A percentile compares a stretch with the other conserved stretches of the same genome.
These are phyloP conservation scores for Lepisosteus osseus DNA, from an alignment of 2,113 vertebrate genomes.

Conservation along the genomic window DNA sequence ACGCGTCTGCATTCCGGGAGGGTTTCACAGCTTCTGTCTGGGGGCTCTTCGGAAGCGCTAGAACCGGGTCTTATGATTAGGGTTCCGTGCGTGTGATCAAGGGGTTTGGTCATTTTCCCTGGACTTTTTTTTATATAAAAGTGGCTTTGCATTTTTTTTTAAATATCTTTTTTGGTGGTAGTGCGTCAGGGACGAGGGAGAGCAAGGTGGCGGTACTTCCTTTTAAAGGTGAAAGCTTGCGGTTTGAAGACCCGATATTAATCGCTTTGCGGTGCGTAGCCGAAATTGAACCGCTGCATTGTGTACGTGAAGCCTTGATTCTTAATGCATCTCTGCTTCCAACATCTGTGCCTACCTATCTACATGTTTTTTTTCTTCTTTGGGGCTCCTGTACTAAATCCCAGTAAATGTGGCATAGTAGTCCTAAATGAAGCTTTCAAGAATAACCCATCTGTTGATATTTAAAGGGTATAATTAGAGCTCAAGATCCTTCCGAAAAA, in stretches of 20 bases:
- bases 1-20: background rate
- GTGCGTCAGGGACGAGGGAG: no score
- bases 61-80: background rate
- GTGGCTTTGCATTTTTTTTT: no score
- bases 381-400: no score
- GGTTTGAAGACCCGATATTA: background rate
- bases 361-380: no score
- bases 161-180: no score
- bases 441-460: slow-evolving; percentile 3
- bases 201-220: no score
- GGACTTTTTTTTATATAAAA: slow-evolving; percentile 21
- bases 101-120: slow-evolving; percentile 22
- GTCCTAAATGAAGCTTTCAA: background rate
- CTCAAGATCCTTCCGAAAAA: background rate
- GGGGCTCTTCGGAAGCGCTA: background rate
- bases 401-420: no score
- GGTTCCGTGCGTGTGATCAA: slow-evolving; percentile 19
- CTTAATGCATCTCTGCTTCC: background rate
- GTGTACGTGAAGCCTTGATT: background rate
- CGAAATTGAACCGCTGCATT: background rate
- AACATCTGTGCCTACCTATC: no score
- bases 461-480: slow-evolving; percentile 5
- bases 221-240: no score
- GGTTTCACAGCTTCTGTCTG: background rate
- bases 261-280: background rate